A percentile compares a stretch with the other conserved stretches of the same genome.
Evolutionary conservation across 2,113 vertebrate genomes (phyloP).

Genomic region (Polyodon spathula): DNA sequence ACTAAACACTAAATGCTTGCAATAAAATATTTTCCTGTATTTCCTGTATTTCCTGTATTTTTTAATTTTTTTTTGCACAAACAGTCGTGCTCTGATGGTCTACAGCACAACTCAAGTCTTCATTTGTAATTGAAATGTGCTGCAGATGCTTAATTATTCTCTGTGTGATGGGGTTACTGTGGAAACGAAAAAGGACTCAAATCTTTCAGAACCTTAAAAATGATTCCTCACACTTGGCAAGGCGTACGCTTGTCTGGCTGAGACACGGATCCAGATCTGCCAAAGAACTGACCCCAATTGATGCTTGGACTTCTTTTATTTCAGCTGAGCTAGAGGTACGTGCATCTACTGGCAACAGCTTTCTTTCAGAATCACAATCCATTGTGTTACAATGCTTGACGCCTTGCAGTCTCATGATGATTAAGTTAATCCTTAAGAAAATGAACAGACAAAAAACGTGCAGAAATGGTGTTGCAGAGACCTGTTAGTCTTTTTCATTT

Average conservation of each 20-base stretch:
- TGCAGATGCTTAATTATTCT: slow-evolving; percentile 33
- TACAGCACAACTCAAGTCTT: slow-evolving; percentile 16
- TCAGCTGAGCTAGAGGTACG: background rate
- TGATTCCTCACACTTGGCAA: slow-evolving; percentile 1
- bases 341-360: background rate
- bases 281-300: slow-evolving; percentile 2
- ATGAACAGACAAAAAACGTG: too few species aligned
- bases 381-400: too few species aligned
- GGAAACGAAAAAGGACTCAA: slow-evolving; percentile 23
- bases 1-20: too few species aligned
- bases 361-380: too few species aligned
- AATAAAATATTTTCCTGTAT: too few species aligned
- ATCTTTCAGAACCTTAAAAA: slow-evolving; percentile 1
- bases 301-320: background rate
- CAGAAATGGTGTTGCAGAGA: too few species aligned
- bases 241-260: background rate
- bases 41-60: too few species aligned
- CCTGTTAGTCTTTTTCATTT: too few species aligned
- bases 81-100: slow-evolving; percentile 14
- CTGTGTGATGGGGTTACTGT: slow-evolving; percentile 39
- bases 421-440: too few species aligned
- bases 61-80: slow-evolving; percentile 13
- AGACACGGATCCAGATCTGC: slow-evolving; percentile 3
- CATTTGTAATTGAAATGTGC: slow-evolving; percentile 43
- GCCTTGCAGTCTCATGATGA: too few species aligned